A percentile compares a stretch with the other conserved stretches of the same genome.
These are phyloP conservation scores for Lochmaea capreae DNA, from an alignment of 2,888 invertebrate genomes.

Conservation along the genomic window DNA sequence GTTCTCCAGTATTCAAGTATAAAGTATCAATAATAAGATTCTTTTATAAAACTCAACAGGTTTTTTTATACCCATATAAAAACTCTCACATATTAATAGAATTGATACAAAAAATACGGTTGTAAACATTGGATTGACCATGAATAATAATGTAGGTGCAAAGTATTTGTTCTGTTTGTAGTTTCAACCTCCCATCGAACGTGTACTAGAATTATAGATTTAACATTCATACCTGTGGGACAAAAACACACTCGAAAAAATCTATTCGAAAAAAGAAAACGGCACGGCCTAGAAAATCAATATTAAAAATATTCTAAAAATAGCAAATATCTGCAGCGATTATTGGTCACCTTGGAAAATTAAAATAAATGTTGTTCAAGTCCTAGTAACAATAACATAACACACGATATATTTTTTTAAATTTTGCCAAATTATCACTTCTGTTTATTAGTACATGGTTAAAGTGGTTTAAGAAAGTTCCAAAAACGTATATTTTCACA, in stretches of 20 bases:
- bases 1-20: too few relatives aligned
- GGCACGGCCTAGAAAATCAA: conserved; percentile 10
- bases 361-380: neutral
- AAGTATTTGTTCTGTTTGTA: neutral
- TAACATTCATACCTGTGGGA: neutral
- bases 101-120: neutral
- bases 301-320: conserved; percentile 18
- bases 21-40: too few relatives aligned
- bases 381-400: neutral
- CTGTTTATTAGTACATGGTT: too few relatives aligned
- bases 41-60: too few relatives aligned
- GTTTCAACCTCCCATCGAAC: neutral
- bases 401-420: too few relatives aligned
- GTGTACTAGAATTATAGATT: neutral
- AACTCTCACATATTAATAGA: too few relatives aligned
- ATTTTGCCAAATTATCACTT: too few relatives aligned
- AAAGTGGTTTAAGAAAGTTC: too few relatives aligned
- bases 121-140: neutral
- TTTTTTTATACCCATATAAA: too few relatives aligned
- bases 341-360: neutral
- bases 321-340: neutral
- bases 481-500: too few relatives aligned
- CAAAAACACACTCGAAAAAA: neutral
- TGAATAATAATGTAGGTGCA: neutral
- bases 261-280: neutral